Conservation (phyloP, 2,113 vertebrate genomes). For the Boulengeromyrus knoepffleri region DNA sequence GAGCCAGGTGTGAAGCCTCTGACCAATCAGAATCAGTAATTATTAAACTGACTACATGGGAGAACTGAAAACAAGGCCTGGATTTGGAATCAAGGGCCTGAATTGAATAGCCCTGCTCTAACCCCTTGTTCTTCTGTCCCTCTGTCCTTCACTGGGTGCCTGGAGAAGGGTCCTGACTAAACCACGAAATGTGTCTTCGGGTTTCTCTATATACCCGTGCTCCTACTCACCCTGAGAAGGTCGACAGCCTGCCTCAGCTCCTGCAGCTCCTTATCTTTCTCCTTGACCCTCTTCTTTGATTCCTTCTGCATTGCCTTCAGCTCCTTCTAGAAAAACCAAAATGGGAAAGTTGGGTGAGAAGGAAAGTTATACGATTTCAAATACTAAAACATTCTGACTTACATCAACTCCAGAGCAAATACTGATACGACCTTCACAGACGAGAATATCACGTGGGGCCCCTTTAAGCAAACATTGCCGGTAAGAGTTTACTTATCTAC, state of each 20-base stretch:
- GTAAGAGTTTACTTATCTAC: neutral
- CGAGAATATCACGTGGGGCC: neutral
- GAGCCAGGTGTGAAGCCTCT: too few species aligned
- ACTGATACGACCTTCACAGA: neutral
- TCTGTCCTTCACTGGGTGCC: neutral
- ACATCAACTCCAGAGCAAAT: too few species aligned
- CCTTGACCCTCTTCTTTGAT: slow-evolving; percentile 1
- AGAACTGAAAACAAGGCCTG: too few species aligned
- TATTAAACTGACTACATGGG: too few species aligned
- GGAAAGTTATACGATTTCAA: neutral
- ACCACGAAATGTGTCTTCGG: too few species aligned
- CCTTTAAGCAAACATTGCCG: neutral
- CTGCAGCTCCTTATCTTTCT: slow-evolving; percentile 2
- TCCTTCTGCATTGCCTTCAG: neutral
- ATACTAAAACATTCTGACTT: neutral
- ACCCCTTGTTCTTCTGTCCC: neutral
- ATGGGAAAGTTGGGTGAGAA: neutral
- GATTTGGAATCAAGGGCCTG: too few species aligned
- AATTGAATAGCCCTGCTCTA: neutral
- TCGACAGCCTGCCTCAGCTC: neutral
- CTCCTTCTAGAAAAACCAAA: neutral
- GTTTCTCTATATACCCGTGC: neutral
- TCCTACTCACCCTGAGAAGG: slow-evolving; percentile 1
- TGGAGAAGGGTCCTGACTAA: neutral
- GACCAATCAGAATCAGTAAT: too few species aligned